Base-by-base conservation (phyloP, 2,888 invertebrate genomes). In the Nineta flava region DNA sequence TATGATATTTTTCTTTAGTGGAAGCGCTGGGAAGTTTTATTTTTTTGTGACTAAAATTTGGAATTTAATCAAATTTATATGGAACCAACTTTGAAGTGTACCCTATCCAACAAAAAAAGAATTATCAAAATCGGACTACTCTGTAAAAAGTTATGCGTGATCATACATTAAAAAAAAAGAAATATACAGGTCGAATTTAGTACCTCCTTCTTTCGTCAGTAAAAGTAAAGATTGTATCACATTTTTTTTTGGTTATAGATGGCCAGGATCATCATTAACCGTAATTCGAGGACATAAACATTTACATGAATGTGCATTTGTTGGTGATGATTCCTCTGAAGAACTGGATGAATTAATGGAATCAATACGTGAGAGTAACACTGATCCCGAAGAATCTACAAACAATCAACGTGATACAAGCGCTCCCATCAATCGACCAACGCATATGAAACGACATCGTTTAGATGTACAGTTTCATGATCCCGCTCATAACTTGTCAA, bases 291-390 rank as follows among this genome's bases (percentile, higher is more conserved):
- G 86, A 0, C 82, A 84, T 66, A 80, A 79, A 55, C 81, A 85
- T 61, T 71, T 86, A 0, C 81, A 83, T 57, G 81, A 83, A 57
- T 86, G 86, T 60, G 84, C 85, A 0, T 86, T 84, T 65, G 83
- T 86, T 47, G 86, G 86, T 1, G 84, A 86, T 59, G 79, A 85
- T 59, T 85, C 84, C 0, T 83, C 83, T 0, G 85, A 85, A 60
- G 84, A 85, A 57, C 62, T 80, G 7, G 81, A 83, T 19, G 83
- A 83, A 58, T 13, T 66, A 7, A 59, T 64, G 57, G 65, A 66
- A 54, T 59, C 62, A 9, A 60, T 64, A 9, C 53, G 56, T 9
- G 62, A 65, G 55, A 61, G 62, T 31, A 38, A 38, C n/a, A 38
- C 9, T 13, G 38, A 38, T 38, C 38, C 38, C 2, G 62, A 45